Percentiles rank a stretch among this genome's conserved stretches.
Evolutionary conservation across 2,888 invertebrate species (phyloP).

Genomic region (Crepidodera aurea): DNA sequence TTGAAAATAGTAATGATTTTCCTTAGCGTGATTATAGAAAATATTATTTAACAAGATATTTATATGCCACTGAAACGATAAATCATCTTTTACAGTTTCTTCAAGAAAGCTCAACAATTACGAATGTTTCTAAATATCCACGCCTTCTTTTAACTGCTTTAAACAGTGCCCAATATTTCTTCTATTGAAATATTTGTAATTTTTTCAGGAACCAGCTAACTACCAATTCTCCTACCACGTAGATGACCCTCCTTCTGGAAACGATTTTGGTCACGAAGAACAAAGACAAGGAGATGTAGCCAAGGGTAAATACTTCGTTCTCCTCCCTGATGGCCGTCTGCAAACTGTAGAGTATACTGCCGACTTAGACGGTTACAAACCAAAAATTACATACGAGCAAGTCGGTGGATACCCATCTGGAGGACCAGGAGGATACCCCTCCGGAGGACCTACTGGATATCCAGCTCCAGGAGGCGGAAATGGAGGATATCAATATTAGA

Average conservation of each 20-base stretch:
- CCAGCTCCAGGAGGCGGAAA: conserved; percentile 26
- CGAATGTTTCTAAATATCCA: too few species aligned
- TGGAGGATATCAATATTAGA: conserved; percentile 33
- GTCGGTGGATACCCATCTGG: conserved; percentile 51
- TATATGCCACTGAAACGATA: too few species aligned
- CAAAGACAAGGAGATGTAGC: conserved; percentile 72
- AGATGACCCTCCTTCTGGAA: conserved; percentile 70
- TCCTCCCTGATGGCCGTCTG: conserved; percentile 72
- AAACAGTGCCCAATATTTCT: too few species aligned
- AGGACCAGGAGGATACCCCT: conserved; percentile 39
- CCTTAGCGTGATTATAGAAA: too few species aligned
- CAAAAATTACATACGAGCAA: conserved; percentile 70
- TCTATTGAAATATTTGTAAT: too few species aligned
- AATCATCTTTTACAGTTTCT: too few species aligned
- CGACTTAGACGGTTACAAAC: conserved; percentile 71
- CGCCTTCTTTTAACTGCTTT: too few species aligned
- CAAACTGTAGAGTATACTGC: conserved; percentile 74
- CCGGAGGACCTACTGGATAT: conserved; percentile 20
- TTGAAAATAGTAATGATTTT: too few species aligned
- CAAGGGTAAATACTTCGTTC: conserved; percentile 74
- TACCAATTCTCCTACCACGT: conserved; percentile 75
- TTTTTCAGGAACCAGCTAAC: conserved; percentile 62
- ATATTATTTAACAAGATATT: too few species aligned
- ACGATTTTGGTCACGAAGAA: conserved; percentile 75
- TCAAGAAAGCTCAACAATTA: too few species aligned